Evolutionary conservation across 2,888 invertebrate genomes (phyloP), one percentile per base, ranked within the genome.

Genomic region (Macrosoma leucophasiata): DNA sequence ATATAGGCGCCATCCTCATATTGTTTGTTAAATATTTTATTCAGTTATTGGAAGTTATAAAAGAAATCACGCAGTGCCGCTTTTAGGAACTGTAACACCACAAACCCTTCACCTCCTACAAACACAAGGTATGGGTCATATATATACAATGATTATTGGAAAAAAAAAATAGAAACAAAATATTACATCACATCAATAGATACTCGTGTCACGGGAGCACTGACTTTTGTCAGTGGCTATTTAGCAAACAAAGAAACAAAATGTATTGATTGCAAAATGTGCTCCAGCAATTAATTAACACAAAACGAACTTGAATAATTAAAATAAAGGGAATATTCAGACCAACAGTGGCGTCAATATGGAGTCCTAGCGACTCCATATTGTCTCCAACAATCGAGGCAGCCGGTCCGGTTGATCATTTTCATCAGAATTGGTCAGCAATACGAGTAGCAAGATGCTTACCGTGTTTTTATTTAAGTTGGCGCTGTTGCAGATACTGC

Each of bases 1-100:
- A 48, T 6, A 52, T 48, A 15, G 48, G 48, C 11, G 46, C 49
- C 11, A 15, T 43, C 8, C n/a, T 51, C 2, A 21, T 51, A 0
- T 48, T 54, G 6, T 50, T 52, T 22, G 52, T 50, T 5, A 30
- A 2, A 24, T 49, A 0, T 48, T 46, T 26, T 43, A 41, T 21
- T 48, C 43, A 0, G 10, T 42, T 1, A 48, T 43, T 23, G 36
- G 42, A 6, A 47, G 44, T 11, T 36, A 15, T 14, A 42, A 44
- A 24, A 27, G 24, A 18, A 36, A 28, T 10, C 13, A 28, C 17
- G 35, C 26, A 0, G 37, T 39, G 12, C 38, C 29, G n/a, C 29
- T 46, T 3, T 29, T 43, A 8, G 31, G 37, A 21, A 33, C 36
- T 23, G 43, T 31, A 2, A 44, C 39, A 7, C 37, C 41, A 15